Percentiles rank a stretch among this genome's conserved stretches.
Conservation (phyloP, 2,113 vertebrate species). For the Parus major region DNA sequence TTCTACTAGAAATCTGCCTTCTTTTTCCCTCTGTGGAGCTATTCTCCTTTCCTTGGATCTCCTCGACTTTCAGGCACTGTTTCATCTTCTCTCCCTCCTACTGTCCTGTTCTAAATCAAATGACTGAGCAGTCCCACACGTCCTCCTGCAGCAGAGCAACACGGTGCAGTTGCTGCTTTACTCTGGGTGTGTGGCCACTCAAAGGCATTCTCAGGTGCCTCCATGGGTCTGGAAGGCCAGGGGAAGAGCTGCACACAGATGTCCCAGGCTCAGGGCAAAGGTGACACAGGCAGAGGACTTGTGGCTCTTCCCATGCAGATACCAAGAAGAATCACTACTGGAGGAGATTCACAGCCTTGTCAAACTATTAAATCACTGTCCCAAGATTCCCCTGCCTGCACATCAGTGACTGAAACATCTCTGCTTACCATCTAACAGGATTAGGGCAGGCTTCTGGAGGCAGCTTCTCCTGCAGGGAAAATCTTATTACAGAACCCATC, state of each 20-base stretch:
- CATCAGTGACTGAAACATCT: background rate
- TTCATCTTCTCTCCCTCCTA: background rate
- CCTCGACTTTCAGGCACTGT: background rate
- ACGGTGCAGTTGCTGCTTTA: background rate
- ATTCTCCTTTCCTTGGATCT: background rate
- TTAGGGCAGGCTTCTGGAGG: background rate
- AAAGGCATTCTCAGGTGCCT: background rate
- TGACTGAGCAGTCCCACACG: background rate
- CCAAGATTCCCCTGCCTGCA: background rate
- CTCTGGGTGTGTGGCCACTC: background rate
- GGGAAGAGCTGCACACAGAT: background rate
- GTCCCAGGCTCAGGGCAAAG: background rate
- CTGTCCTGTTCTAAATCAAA: background rate
- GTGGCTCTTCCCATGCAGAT: background rate
- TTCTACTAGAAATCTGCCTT: background rate
- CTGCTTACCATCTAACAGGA: background rate
- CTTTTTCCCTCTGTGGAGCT: background rate
- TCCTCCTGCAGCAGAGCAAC: background rate
- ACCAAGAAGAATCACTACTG: background rate
- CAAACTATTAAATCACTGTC: background rate
- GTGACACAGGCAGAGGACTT: background rate
- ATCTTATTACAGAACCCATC: slow-evolving; percentile 4
- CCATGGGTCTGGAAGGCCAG: rapidly evolving
- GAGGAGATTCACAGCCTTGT: background rate
- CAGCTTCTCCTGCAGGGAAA: slow-evolving; percentile 21